A percentile compares a stretch with the other conserved stretches of the same genome.
These are phyloP conservation scores for Eurois occulta DNA, from an alignment of 2,888 invertebrate genomes.

Conservation along the genomic window DNA sequence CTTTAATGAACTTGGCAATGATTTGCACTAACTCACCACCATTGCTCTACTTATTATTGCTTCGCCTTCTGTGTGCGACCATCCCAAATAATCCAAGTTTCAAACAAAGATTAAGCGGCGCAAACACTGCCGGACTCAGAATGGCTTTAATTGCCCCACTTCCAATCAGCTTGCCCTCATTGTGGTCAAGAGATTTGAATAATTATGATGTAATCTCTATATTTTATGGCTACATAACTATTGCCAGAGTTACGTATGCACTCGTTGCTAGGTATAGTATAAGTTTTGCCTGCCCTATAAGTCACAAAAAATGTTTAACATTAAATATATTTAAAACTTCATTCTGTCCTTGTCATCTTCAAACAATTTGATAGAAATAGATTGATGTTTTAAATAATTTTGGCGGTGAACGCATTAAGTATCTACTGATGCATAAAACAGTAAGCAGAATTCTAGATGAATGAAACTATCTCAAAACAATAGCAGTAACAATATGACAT, in stretches of 20 bases:
- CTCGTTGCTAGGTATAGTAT: no score
- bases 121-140: slow-evolving; percentile 42
- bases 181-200: slow-evolving; percentile 33
- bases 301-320: no score
- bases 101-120: slow-evolving; percentile 58
- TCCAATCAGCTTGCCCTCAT: slow-evolving; percentile 24
- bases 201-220: slow-evolving; percentile 25
- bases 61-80: neutral
- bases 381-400: neutral
- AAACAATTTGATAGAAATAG: neutral
- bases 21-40: neutral
- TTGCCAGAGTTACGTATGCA: neutral
- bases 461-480: neutral
- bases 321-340: neutral
- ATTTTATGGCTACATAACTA: neutral
- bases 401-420: neutral
- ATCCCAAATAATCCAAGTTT: slow-evolving; percentile 48
- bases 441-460: neutral
- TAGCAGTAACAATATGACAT: neutral
- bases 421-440: neutral
- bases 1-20: neutral
- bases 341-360: neutral
- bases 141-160: slow-evolving; percentile 54
- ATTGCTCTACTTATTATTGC: neutral
- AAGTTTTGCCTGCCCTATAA: neutral